Base-by-base conservation (phyloP, 1,140 invertebrate species). In the Kradibia gibbosae region DNA sequence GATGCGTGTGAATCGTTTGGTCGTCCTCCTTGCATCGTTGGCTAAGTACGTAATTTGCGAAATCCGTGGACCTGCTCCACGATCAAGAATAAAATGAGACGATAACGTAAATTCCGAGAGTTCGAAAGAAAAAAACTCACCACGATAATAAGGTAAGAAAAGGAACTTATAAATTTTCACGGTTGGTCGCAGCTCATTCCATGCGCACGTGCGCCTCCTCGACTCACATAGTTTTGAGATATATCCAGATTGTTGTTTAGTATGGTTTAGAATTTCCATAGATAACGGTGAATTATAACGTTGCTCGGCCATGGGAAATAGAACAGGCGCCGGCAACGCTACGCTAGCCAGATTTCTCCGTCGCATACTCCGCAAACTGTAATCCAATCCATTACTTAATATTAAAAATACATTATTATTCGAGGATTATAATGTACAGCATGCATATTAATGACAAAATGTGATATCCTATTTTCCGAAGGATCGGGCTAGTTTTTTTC, bases 181-280 rank as follows among this genome's bases (percentile, higher is more conserved):
- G 42, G 34, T 36, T 50, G 39, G 65, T 76, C 48, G 81, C 62
- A 78, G 53, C 70, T 36, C 76, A 48, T 72, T 57, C 25, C 65
- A 65, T 75, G 70, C 81, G 80, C 79, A 65, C 60, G 60, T 77
- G 78, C 80, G 82, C 82, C 82, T 84, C 50, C 20, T 53, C 83
- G 85, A 89, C 88, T 88, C 87, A 85, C 88, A 87, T 88, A 89
- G 87, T 89, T 89, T 88, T 87, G 86, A 87, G 84, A 85, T 89
- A 87, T 31, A 57, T 53, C 50, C 85, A 86, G 87, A 88, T 88
- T 87, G 88, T 89, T 89, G 88, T 89, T 88, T 88, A 88, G 88
- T 87, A 86, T 79, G 85, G 87, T 88, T 89, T 89, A 89, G 87
- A 89, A 89, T 89, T 90, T 90, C 88, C 88, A 89, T 89, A 90